A percentile compares a stretch with the other conserved stretches of the same genome.
phyloP scores from a whole-genome alignment of 2,888 invertebrate species.

The Colostygia pectinataria region DNA sequence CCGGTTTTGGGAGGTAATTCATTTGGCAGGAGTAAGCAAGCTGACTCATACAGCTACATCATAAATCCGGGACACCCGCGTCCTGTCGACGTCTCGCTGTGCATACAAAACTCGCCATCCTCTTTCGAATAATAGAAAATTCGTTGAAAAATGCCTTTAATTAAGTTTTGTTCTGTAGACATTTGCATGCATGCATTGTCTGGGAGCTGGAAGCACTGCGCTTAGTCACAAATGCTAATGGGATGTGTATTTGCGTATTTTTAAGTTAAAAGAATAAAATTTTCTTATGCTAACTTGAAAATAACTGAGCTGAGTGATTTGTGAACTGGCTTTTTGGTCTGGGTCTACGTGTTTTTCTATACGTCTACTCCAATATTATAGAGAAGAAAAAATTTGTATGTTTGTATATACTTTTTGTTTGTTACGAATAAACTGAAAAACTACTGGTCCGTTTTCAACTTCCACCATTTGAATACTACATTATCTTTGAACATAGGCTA shows the following conservation, averaged over 20 bases:
- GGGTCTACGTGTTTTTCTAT: too few relatives aligned
- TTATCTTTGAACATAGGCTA: too few relatives aligned
- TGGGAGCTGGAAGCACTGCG: constrained; percentile 3
- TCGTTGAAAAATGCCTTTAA: constrained; percentile 49
- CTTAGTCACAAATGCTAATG: constrained; percentile 1
- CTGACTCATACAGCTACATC: constrained; percentile 24
- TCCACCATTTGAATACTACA: too few relatives aligned
- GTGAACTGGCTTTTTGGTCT: too few relatives aligned
- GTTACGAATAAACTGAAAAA: too few relatives aligned
- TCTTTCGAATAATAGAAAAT: constrained; percentile 51
- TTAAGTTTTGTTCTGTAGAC: constrained; percentile 36
- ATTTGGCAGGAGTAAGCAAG: not conserved
- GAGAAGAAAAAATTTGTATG: too few relatives aligned
- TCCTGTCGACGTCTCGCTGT: constrained; percentile 53
- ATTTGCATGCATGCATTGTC: constrained; percentile 32
- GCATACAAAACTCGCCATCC: constrained; percentile 58
- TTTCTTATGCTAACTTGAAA: not conserved
- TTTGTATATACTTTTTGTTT: too few relatives aligned
- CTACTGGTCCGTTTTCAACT: too few relatives aligned
- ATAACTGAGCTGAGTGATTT: too few relatives aligned
- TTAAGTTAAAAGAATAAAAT: not conserved
- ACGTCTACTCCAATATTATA: too few relatives aligned
- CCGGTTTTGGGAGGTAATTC: too few relatives aligned
- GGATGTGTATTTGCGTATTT: too few relatives aligned
- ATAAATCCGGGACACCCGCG: constrained; percentile 68